Percentiles rank a stretch among this genome's conserved stretches.
Evolutionary conservation across 2,888 invertebrate genomes (phyloP).

Genomic region (Platypus cylindrus): DNA sequence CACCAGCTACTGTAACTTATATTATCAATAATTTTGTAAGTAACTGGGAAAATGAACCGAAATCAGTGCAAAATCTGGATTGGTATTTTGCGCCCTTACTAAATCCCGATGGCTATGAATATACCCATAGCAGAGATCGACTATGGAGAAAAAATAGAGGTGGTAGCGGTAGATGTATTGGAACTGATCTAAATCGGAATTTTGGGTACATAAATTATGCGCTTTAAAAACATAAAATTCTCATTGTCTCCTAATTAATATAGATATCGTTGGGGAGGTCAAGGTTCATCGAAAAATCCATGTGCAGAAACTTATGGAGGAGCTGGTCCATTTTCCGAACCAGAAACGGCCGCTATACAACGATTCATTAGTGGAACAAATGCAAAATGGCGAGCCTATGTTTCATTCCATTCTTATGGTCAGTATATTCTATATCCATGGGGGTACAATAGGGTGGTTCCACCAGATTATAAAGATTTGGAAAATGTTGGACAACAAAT

Average conservation of each 20-base stretch:
- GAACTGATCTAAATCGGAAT: constrained; percentile 77
- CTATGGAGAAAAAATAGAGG: constrained; percentile 73
- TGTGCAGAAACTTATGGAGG: constrained; percentile 77
- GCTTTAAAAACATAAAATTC: too few relatives aligned
- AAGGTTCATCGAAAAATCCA: constrained; percentile 71
- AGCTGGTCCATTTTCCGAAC: constrained; percentile 69
- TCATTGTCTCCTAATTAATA: constrained; percentile 8
- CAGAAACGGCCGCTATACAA: constrained; percentile 60
- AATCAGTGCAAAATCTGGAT: constrained; percentile 63
- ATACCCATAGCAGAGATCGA: constrained; percentile 65
- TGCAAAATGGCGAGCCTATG: constrained; percentile 52
- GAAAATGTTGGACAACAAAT: constrained; percentile 56
- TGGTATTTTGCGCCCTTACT: constrained; percentile 67
- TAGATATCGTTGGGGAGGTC: constrained; percentile 72
- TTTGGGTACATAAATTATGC: too few relatives aligned
- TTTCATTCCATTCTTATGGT: constrained; percentile 76
- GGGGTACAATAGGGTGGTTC: constrained; percentile 65
- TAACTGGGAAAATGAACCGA: constrained; percentile 50
- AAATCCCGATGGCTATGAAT: constrained; percentile 83
- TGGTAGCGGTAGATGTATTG: constrained; percentile 49
- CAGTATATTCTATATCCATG: constrained; percentile 78
- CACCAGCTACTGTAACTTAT: constrained; percentile 65
- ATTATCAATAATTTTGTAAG: constrained; percentile 58
- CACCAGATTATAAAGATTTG: constrained; percentile 58
- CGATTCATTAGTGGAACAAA: constrained; percentile 28